Evolutionary conservation across 1,140 invertebrate genomes (phyloP), one percentile per base, ranked within the genome.

Genomic region (Calliphora vicina): DNA sequence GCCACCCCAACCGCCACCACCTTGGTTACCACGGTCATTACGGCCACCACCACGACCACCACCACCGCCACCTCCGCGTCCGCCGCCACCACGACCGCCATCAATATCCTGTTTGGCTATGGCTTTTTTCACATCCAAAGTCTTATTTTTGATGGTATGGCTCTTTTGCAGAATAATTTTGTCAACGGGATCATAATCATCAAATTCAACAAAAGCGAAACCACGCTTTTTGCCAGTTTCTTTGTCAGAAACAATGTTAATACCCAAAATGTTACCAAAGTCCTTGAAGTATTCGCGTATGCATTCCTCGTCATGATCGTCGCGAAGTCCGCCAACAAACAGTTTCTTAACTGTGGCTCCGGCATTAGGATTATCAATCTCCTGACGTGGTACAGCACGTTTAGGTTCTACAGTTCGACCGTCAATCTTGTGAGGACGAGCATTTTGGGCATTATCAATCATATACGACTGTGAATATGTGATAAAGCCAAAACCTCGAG

Each of bases 121-220:
- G 0, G 94, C 96, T 90, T 97, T 97, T 87, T 96, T 96, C 0
- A 96, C 96, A 87, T 96, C 96, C 0, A 96, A 92, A 45, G 93
- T 93, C 85, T 95, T 95, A 27, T 95, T 95, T 83, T 94, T 94
- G 15, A 97, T 93, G 83, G 93, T 94, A 86, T 96, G 95, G 85
- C 93, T 94, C 82, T 93, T 93, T 87, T 95, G 94, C 57, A 96
- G 93, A 86, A 97, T 97, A 87, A 98, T 96, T 93, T 99, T 98
- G 87, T 99, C 97, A 83, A 99, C 97, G 13, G 97, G 95, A 92
- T 99, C 97, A 91, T 98, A 98, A 89, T 99, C 97, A 90, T 98
- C 97, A 90, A 98, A 99, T 91, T 98, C 97, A 20, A 99, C 96
- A 91, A 99, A 99, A 15, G 96, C 97, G 91, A 99, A 99, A n/a